Evolutionary conservation across 2,888 invertebrate genomes (phyloP), one percentile per base, ranked within the genome.

Genomic region (Tyria jacobaeae): DNA sequence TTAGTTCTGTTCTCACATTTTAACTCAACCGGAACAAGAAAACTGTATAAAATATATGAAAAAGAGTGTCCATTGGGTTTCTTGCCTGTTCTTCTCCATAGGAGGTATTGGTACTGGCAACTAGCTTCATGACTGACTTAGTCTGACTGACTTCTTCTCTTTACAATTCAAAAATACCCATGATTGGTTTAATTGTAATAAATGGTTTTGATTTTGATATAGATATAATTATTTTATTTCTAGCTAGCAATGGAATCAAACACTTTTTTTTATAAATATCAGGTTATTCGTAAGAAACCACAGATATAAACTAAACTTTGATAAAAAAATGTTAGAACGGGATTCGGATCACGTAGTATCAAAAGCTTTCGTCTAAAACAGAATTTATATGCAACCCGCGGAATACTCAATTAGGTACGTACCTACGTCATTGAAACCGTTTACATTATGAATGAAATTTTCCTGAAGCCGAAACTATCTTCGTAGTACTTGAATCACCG

Each of bases 341-440:
- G 10, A 57, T n/a, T 50, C 27, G 21, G 58, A 44, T 44, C 51
- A 51, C 41, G 57, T 25, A 49, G 60, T 60, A 60, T 54, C 48
- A 31, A 60, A 60, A 48, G 27, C 31, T 39, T 31, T 60, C 21
- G 21, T 39, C 3, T 49, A 31, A 54, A 49, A 57, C 34, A 24
- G 10, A 54, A 60, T 63, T 51, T 66, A 66, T 75, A 71, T 66
- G 62, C 57, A 34, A 57, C 47, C 27, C 15, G 47, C 48, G 57
- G 41, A 34, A n/a, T 25, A 59, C 41, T 24, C 56, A 50, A 64
- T 66, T 66, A 52, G 61, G 44, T 59, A 44, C 50, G 14, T 25
- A n/a, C n/a, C n/a, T n/a, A 75, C 75, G 71, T 75, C 73, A 75
- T 57, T 62, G 49, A 41, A 54, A 41, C 51, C 50, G 63, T 60